These are phyloP conservation scores for Spermophilus dauricus DNA, from an alignment of 2,113 vertebrate species.

Conservation along the genomic window DNA sequence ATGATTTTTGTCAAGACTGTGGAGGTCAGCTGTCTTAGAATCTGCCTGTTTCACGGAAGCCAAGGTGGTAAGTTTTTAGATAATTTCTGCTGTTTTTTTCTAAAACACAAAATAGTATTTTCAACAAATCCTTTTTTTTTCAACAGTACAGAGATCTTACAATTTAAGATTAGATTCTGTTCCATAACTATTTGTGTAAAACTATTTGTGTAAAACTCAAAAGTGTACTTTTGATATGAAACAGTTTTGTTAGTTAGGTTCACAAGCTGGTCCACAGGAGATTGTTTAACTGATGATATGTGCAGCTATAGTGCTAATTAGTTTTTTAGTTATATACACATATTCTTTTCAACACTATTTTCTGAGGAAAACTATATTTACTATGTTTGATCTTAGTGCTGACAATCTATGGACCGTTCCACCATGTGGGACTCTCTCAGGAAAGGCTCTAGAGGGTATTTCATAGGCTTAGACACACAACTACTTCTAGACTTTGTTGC, in stretches of 20 bases:
- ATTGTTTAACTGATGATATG: slow-evolving; percentile 34
- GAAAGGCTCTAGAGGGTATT: neutral
- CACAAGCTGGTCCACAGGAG: neutral
- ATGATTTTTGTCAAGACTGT: neutral
- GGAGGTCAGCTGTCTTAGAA: neutral
- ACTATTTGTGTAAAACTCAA: neutral
- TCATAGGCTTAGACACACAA: neutral
- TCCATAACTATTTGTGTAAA: slow-evolving; percentile 25
- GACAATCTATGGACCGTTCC: neutral
- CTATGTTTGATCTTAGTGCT: neutral
- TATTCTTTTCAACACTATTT: slow-evolving; percentile 5
- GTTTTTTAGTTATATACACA: neutral
- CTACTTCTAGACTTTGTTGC: neutral
- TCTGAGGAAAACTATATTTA: neutral
- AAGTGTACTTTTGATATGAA: slow-evolving; percentile 25
- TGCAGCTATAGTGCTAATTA: slow-evolving; percentile 46
- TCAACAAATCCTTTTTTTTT: slow-evolving; percentile 23
- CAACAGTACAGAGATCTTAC: neutral
- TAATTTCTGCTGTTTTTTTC: slow-evolving; percentile 1
- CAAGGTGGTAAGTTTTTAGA: neutral
- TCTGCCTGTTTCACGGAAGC: neutral
- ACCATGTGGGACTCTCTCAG: neutral
- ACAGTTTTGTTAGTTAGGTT: slow-evolving; percentile 10
- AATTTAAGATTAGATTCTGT: slow-evolving; percentile 34
- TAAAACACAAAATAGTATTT: slow-evolving; percentile 56